Conservation (phyloP, 2,113 vertebrate species). For the Pavo muticus region DNA sequence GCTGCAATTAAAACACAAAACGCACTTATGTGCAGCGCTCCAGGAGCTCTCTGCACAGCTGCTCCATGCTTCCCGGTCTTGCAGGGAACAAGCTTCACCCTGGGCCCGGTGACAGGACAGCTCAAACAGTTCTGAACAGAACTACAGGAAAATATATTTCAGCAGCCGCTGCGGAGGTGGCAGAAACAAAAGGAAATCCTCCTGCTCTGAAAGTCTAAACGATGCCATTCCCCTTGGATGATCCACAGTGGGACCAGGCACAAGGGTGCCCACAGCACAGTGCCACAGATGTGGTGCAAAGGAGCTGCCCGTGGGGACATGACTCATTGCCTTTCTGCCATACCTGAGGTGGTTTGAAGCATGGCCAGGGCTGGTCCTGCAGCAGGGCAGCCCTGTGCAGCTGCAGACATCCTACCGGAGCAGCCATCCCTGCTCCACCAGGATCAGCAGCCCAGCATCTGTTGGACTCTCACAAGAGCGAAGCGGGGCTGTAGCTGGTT, state of each 20-base stretch:
- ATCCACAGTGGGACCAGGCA: not conserved
- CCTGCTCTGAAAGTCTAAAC: not conserved
- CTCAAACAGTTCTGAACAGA: not conserved
- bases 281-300: rapidly evolving
- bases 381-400: not conserved
- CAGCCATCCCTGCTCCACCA: not conserved
- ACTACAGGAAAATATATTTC: not conserved
- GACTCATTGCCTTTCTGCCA: not conserved
- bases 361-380: rapidly evolving
- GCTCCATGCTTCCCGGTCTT: not conserved
- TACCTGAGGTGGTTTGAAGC: not conserved
- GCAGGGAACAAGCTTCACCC: not conserved
- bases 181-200: not conserved
- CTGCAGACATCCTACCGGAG: not conserved
- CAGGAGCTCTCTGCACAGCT: not conserved
- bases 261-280: not conserved
- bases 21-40: not conserved
- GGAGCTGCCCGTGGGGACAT: not conserved
- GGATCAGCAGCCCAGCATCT: not conserved
- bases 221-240: rapidly evolving
- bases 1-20: not conserved
- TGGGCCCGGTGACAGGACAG: not conserved
- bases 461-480: not conserved
- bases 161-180: not conserved
- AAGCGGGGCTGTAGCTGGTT: rapidly evolving